Conservation (phyloP, 2,888 invertebrate species). For the Synanthedon vespiformis region DNA sequence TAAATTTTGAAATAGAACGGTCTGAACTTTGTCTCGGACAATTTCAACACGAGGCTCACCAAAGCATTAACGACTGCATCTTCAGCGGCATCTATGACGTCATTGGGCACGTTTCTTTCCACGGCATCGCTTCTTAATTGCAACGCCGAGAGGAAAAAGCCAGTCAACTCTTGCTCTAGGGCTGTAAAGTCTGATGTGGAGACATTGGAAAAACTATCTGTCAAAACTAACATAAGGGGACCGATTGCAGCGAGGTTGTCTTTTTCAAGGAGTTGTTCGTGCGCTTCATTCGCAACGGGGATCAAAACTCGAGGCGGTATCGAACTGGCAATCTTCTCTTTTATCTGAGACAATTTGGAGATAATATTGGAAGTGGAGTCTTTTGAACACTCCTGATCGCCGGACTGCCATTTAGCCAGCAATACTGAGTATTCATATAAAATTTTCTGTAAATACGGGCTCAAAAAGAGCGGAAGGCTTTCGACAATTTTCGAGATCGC, state of each 20-base stretch:
- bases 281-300: conserved; percentile 78
- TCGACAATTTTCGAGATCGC: conserved; percentile 86
- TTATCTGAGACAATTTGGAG: conserved; percentile 71
- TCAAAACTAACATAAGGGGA: conserved; percentile 80
- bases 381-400: conserved; percentile 60
- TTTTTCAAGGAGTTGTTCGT: conserved; percentile 71
- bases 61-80: conserved; percentile 80
- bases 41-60: conserved; percentile 84
- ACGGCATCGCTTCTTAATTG: conserved; percentile 74
- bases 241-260: conserved; percentile 73
- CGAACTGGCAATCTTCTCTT: conserved; percentile 75
- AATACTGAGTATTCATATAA: conserved; percentile 74
- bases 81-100: conserved; percentile 74
- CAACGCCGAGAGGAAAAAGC: conserved; percentile 80
- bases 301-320: conserved; percentile 82
- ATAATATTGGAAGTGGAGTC: conserved; percentile 53
- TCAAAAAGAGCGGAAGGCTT: conserved; percentile 84
- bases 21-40: conserved; percentile 90
- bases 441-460: conserved; percentile 83
- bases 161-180: conserved; percentile 76
- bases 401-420: conserved; percentile 59
- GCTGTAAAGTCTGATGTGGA: conserved; percentile 74
- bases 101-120: conserved; percentile 32
- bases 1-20: conserved; percentile 89
- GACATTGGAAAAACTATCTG: conserved; percentile 77